Conservation (phyloP, 2,888 invertebrate species). For the Drosophila differens region DNA sequence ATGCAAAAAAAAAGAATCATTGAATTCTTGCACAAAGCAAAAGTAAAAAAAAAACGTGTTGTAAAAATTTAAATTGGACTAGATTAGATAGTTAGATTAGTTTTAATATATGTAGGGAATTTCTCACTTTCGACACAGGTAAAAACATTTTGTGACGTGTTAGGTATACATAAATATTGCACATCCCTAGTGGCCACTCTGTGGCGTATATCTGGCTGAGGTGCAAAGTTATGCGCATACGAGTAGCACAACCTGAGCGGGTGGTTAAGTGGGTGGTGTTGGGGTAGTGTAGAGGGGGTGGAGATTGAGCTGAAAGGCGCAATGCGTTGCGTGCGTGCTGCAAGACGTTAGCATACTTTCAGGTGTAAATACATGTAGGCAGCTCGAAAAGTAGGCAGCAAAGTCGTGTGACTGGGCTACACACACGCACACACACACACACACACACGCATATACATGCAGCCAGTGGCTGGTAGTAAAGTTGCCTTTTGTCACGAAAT, state of each 20-base stretch:
- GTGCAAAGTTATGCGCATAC: slow-evolving; percentile 79
- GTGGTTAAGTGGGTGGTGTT: neutral
- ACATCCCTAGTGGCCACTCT: slow-evolving; percentile 36
- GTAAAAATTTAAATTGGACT: neutral
- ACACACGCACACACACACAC: slow-evolving; percentile 22
- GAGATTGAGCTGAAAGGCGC: slow-evolving; percentile 12
- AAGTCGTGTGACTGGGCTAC: slow-evolving; percentile 26
- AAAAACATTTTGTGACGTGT: slow-evolving; percentile 9
- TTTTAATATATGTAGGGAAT: neutral
- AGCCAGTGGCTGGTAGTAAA: slow-evolving; percentile 47
- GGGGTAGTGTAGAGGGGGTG: neutral
- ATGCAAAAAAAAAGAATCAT: neutral
- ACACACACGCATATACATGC: slow-evolving; percentile 6
- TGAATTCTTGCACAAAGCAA: neutral
- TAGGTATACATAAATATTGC: slow-evolving; percentile 18
- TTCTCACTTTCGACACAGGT: neutral
- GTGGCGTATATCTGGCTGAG: slow-evolving; percentile 48
- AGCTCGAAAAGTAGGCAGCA: slow-evolving; percentile 51
- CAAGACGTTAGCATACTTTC: slow-evolving; percentile 82
- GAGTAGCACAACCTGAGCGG: slow-evolving; percentile 23
- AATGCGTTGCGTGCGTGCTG: slow-evolving; percentile 77
- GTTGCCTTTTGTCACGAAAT: slow-evolving; percentile 82
- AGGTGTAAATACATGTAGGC: slow-evolving; percentile 77
- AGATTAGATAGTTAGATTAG: neutral
- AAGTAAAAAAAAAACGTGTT: neutral